Evolutionary conservation across 1,140 invertebrate genomes (phyloP).

Genomic region (Aphis gossypii): DNA sequence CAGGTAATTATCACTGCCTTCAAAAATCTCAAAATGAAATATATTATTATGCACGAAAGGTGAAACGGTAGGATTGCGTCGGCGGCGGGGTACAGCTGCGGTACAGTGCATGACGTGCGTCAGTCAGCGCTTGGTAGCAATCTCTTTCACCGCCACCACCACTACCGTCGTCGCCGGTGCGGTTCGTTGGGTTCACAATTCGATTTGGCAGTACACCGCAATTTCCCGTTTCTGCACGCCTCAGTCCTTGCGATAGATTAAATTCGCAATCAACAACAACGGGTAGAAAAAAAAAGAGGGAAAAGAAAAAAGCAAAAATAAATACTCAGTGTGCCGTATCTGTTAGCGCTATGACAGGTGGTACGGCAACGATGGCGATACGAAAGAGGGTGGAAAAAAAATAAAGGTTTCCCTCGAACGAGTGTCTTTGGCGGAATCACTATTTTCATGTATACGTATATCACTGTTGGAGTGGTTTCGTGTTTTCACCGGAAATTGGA

Average conservation of each 20-base stretch:
- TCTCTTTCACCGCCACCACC: not conserved
- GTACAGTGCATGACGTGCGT: not conserved
- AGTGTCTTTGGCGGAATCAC: not conserved
- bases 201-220: slow-evolving; percentile 30
- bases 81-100: not conserved
- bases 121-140: not conserved
- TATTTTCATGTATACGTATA: not conserved
- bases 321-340: not conserved
- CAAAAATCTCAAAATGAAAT: not conserved
- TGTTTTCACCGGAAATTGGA: slow-evolving; percentile 24
- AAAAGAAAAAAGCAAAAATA: slow-evolving; percentile 13
- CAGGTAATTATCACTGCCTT: not conserved
- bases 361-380: not conserved
- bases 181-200: slow-evolving; percentile 9
- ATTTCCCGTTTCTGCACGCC: slow-evolving; percentile 4
- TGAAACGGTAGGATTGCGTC: not conserved
- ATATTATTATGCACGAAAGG: not conserved
- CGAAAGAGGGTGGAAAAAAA: not conserved
- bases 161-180: not conserved
- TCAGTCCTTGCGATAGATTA: not conserved
- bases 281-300: not conserved
- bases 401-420: not conserved
- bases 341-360: not conserved
- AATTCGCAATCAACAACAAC: slow-evolving; percentile 17
- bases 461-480: not conserved